These are phyloP conservation scores for Ateles fusciceps DNA, from an alignment of 2,797 vertebrate genomes.

Conservation along the genomic window DNA sequence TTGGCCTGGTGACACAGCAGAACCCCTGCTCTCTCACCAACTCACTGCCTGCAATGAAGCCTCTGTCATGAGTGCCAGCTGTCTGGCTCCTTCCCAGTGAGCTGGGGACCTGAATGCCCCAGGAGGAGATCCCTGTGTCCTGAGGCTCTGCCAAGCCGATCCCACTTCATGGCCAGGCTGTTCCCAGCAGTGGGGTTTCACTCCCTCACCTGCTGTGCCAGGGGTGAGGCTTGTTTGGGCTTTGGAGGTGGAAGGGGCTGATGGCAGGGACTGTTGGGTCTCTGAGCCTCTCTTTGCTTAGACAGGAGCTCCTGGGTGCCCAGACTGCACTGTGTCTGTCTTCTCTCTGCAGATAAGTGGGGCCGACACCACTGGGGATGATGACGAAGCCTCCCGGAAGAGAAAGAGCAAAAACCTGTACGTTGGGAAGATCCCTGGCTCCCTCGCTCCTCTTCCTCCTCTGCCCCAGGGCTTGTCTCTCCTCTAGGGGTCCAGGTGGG, in stretches of 20 bases:
- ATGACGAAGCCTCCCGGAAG: constrained; percentile 88
- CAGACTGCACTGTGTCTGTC: constrained; percentile 77
- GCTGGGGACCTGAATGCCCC: not conserved
- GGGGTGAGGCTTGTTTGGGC: not conserved
- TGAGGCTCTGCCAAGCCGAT: not conserved
- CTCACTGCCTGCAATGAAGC: no score
- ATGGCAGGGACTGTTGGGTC: not conserved
- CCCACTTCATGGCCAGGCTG: not conserved
- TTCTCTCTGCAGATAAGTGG: constrained; percentile 89
- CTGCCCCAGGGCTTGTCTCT: not conserved
- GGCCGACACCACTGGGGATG: constrained; percentile 87
- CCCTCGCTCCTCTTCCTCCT: not conserved
- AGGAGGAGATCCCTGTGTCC: not conserved
- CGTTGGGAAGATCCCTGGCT: constrained; percentile 78
- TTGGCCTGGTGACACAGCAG: not conserved
- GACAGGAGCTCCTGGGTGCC: constrained; percentile 75
- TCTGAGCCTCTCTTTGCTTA: not conserved
- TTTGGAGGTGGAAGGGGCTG: not conserved
- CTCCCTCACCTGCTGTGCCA: not conserved
- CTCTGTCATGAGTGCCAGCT: fast-evolving
- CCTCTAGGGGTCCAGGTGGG: not conserved
- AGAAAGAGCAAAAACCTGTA: constrained; percentile 95
- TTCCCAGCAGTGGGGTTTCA: not conserved
- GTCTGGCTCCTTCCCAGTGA: not conserved
- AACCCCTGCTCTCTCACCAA: not conserved